Base-by-base conservation (phyloP, 2,888 invertebrate genomes). In the Eristalis tenax region DNA sequence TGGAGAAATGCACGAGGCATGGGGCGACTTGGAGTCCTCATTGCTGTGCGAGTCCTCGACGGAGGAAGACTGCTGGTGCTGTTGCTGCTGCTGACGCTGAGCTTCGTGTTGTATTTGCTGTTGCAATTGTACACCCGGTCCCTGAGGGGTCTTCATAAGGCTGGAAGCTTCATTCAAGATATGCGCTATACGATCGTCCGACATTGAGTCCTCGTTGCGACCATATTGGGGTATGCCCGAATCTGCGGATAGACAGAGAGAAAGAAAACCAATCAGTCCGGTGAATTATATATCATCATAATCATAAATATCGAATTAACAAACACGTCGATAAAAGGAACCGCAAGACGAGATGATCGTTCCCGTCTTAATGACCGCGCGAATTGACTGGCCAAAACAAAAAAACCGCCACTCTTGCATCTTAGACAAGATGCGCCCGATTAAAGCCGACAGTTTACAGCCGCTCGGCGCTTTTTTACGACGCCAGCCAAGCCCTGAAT, bases 91-190 rank as follows among this genome's bases (percentile, higher is more conserved):
- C 89, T 96, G 96, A 89, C 94, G 89, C 65, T 89, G 89, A 64
- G 90, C 89, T 50, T 89, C 83, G 94, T 95, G 90, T 94, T 94
- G 89, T 93, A 94, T 78, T 94, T 94, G 82, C n/a, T 89, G 89
- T 38, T 90, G 90, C 69, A 89, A 66, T 91, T 92, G 90, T 4
- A 89, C 89, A 74, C 89, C 90, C 15, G 89, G 89, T 59, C 89
- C 89, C 66, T 83, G 79, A 40, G 94, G 94, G 1, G 94, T 94
- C 94, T 97, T 96, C 95, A 98, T 97, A 91, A 98, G 95, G 90
- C 97, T 97, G 73, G 97, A 97, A 26, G 99, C 98, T 91, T 99
- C 99, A 91, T 95, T 97, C 82, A 99, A 95, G 91, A 99, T 98
- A 93, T 98, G 98, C 68, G 97, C 97, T 89, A 99, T 96, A 88